A percentile compares a stretch with the other conserved stretches of the same genome.
These are phyloP conservation scores for Eilema depressum DNA, from an alignment of 2,888 invertebrate genomes.

Conservation along the genomic window DNA sequence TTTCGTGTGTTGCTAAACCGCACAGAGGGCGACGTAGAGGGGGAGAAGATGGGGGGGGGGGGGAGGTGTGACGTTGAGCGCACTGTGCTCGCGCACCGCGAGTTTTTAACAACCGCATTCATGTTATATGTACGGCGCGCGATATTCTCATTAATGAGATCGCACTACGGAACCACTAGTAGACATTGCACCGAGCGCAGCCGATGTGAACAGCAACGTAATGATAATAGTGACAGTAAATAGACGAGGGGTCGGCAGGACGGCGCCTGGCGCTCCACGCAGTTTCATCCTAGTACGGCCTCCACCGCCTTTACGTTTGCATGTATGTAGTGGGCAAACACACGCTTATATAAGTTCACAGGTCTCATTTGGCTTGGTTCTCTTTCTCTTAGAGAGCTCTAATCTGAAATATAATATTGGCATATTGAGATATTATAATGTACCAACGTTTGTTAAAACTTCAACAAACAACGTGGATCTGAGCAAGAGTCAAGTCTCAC, in stretches of 20 bases:
- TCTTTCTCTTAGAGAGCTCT: neutral
- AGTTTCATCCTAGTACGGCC: too few species aligned
- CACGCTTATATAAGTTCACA: neutral
- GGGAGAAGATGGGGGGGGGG: neutral
- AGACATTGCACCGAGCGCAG: neutral
- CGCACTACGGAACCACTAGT: neutral
- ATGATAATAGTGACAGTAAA: neutral
- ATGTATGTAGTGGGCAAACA: neutral
- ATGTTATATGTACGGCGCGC: constrained; percentile 15
- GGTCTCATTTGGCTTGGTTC: neutral
- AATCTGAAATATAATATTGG: neutral
- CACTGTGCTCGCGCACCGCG: constrained; percentile 38
- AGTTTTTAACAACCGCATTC: constrained; percentile 40
- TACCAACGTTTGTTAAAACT: neutral
- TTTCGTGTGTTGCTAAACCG: constrained; percentile 39
- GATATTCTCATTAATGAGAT: constrained; percentile 34
- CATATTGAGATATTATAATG: neutral
- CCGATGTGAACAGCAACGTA: neutral
- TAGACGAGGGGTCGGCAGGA: neutral
- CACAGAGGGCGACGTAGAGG: neutral
- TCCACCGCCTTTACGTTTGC: too few species aligned
- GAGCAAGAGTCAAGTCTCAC: neutral
- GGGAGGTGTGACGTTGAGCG: constrained; percentile 9
- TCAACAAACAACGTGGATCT: neutral
- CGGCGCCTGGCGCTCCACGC: neutral